These are phyloP conservation scores for Lithosia quadra DNA, from an alignment of 2,888 invertebrate genomes.

Conservation along the genomic window DNA sequence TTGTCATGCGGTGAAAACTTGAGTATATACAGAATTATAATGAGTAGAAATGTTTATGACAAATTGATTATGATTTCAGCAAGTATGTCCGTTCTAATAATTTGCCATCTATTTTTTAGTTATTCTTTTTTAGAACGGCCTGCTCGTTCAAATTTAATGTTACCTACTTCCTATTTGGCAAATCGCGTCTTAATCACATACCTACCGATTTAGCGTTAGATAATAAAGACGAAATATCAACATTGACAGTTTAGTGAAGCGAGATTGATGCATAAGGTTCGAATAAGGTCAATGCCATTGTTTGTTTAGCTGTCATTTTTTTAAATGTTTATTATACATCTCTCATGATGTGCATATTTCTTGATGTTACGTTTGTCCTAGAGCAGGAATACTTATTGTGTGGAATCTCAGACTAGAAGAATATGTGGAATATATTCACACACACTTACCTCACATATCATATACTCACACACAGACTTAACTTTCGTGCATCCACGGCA, in stretches of 20 bases:
- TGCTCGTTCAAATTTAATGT: not conserved
- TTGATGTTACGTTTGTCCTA: not conserved
- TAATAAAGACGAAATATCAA: slow-evolving; percentile 40
- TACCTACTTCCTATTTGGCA: slow-evolving; percentile 22
- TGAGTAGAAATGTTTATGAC: not conserved
- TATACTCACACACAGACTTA: too few relatives aligned
- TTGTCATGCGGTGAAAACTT: not conserved
- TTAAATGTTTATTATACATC: not conserved
- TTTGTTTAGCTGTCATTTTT: slow-evolving; percentile 39
- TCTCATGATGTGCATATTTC: not conserved
- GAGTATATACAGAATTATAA: not conserved
- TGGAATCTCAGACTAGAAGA: too few relatives aligned
- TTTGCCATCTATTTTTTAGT: not conserved
- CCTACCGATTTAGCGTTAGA: slow-evolving; percentile 26
- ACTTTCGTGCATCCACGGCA: too few relatives aligned
- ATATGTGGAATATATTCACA: too few relatives aligned
- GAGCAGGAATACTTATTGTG: not conserved
- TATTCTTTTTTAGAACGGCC: not conserved
- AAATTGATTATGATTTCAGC: not conserved
- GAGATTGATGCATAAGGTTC: slow-evolving; percentile 58
- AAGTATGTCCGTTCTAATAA: not conserved
- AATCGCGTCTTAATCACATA: slow-evolving; percentile 34
- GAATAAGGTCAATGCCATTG: slow-evolving; percentile 56
- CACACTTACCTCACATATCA: too few relatives aligned
- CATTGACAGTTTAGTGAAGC: slow-evolving; percentile 51